Percentiles rank a stretch among this genome's conserved stretches.
These are phyloP conservation scores for Hydrolagus affinis DNA, from an alignment of 2,113 vertebrate genomes.

Conservation along the genomic window DNA sequence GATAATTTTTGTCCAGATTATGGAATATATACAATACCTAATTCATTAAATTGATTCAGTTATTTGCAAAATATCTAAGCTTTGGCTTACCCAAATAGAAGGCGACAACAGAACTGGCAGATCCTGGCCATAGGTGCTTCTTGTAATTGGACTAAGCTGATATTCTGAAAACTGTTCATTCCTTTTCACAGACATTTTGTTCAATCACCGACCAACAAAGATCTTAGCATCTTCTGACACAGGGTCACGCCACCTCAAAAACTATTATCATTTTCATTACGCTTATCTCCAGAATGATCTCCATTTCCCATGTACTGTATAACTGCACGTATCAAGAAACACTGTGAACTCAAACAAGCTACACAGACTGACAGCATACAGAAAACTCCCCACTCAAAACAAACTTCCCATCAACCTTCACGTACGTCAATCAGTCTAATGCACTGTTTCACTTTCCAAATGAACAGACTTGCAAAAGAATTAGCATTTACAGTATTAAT, in stretches of 20 bases:
- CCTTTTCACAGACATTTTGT: not conserved
- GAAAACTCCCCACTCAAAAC: not conserved
- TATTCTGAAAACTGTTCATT: not conserved
- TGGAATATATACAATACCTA: not conserved
- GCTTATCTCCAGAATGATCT: not conserved
- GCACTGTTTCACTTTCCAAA: slow-evolving; percentile 11
- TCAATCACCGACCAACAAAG: not conserved
- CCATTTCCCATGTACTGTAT: not conserved
- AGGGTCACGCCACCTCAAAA: not conserved
- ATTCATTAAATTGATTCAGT: not conserved
- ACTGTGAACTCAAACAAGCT: not conserved
- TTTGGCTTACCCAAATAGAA: slow-evolving; percentile 6
- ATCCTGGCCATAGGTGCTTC: not conserved
- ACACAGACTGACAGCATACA: not conserved
- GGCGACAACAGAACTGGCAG: not conserved
- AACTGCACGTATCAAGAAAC: not conserved
- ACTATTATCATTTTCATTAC: not conserved
- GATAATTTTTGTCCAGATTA: not conserved
- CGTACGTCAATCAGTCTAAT: not conserved
- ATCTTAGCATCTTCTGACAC: not conserved
- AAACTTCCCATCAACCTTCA: not conserved
- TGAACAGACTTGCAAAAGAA: not conserved
- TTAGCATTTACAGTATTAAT: not conserved
- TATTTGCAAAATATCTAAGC: not conserved
- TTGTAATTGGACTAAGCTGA: not conserved